These are phyloP conservation scores for Urocynchramus pylzowi DNA, from an alignment of 2,113 vertebrate genomes.

Conservation along the genomic window DNA sequence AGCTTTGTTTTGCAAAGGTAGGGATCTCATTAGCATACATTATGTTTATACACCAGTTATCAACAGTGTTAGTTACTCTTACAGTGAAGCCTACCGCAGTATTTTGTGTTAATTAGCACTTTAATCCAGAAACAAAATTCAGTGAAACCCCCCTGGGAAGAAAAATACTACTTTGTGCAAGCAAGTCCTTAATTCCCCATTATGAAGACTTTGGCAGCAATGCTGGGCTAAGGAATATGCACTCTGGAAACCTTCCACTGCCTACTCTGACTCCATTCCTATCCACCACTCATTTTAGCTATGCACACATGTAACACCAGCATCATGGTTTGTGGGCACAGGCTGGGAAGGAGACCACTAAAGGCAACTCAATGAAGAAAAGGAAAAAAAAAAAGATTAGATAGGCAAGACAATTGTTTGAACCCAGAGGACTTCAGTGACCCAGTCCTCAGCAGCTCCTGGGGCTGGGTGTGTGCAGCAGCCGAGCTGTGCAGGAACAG, in stretches of 20 bases:
- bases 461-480: background rate
- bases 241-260: background rate
- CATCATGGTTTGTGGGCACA: background rate
- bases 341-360: background rate
- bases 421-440: background rate
- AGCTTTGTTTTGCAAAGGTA: background rate
- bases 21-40: background rate
- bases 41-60: background rate
- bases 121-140: background rate
- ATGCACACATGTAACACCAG: background rate
- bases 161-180: background rate
- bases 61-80: background rate
- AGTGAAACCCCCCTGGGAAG: background rate
- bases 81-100: background rate
- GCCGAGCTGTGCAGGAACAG: background rate
- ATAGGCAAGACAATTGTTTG: background rate
- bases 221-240: background rate
- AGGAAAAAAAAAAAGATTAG: background rate
- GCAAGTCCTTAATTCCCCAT: background rate
- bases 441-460: background rate
- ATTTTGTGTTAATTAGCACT: conserved; percentile 1
- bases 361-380: background rate
- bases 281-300: background rate
- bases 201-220: background rate
- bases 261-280: background rate